Conservation (phyloP, 2,113 vertebrate species). For the Oncorhynchus keta region DNA sequence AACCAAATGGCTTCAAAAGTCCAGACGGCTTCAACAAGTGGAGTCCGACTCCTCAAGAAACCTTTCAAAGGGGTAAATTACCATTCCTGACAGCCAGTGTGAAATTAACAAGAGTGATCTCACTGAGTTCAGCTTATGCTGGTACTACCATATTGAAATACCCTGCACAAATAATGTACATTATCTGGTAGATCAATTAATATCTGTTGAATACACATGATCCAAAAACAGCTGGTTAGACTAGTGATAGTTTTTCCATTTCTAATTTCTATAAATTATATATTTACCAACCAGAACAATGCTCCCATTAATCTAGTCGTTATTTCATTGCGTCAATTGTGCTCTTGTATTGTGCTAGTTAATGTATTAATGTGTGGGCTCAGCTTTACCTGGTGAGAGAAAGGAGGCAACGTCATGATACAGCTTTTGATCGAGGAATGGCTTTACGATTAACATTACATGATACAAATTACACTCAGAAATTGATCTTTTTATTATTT, state of each 20-base stretch:
- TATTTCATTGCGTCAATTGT: neutral
- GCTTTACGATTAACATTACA: too few species aligned
- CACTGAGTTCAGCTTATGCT: slow-evolving; percentile 29
- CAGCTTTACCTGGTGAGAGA: too few species aligned
- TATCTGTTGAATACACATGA: slow-evolving; percentile 15
- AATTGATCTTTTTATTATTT: neutral
- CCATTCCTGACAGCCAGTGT: slow-evolving; percentile 13
- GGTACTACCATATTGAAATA: slow-evolving; percentile 6
- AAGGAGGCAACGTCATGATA: too few species aligned
- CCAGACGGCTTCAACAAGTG: slow-evolving; percentile 65
- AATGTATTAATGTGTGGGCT: too few species aligned
- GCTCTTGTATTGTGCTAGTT: neutral
- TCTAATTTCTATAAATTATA: neutral
- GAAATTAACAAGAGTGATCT: slow-evolving; percentile 47
- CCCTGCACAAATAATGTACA: neutral
- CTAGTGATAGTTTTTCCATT: slow-evolving; percentile 16
- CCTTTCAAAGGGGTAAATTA: slow-evolving; percentile 59
- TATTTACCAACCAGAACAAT: neutral
- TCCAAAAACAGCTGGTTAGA: slow-evolving; percentile 13
- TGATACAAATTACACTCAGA: too few species aligned
- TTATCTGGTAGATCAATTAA: neutral
- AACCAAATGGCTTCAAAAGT: slow-evolving; percentile 64
- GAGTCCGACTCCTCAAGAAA: slow-evolving; percentile 60
- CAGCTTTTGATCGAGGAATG: too few species aligned
- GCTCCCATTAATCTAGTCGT: neutral